phyloP scores from a whole-genome alignment of 2,113 vertebrate genomes.

The Hippolais icterina region DNA sequence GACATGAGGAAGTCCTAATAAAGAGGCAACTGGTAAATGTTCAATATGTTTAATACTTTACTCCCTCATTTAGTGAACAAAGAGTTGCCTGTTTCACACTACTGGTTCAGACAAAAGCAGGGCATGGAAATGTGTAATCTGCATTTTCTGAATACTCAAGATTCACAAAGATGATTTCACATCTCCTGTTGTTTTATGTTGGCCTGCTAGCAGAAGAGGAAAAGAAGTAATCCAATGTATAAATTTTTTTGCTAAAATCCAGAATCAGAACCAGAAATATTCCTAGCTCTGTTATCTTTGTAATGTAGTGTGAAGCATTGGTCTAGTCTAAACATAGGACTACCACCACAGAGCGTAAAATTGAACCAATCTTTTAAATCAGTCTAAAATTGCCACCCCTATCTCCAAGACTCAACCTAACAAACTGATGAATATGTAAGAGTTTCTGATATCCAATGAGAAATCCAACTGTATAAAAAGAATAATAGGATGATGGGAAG shows the following conservation, averaged over 20 bases:
- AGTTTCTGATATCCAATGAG: neutral
- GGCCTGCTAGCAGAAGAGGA: neutral
- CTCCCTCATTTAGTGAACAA: constrained; percentile 42
- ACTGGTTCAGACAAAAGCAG: constrained; percentile 15
- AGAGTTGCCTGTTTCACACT: constrained; percentile 17
- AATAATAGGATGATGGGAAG: neutral
- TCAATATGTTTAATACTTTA: constrained; percentile 19
- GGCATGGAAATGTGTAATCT: constrained; percentile 20
- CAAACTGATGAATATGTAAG: constrained; percentile 34
- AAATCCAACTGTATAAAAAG: neutral
- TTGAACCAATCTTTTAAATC: neutral
- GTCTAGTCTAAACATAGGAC: neutral
- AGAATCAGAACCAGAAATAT: neutral
- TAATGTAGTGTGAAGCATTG: neutral
- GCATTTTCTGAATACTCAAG: constrained; percentile 47
- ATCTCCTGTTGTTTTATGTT: neutral
- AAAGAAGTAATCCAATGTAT: neutral
- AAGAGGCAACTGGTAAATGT: constrained; percentile 1
- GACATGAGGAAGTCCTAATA: neutral
- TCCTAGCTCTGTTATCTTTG: neutral
- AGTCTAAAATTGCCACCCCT: neutral
- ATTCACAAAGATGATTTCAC: constrained; percentile 13
- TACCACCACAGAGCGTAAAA: neutral
- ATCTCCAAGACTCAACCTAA: neutral
- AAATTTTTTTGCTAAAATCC: neutral